phyloP scores from a whole-genome alignment of 2,113 vertebrate species.

The Rhombomys opimus region DNA sequence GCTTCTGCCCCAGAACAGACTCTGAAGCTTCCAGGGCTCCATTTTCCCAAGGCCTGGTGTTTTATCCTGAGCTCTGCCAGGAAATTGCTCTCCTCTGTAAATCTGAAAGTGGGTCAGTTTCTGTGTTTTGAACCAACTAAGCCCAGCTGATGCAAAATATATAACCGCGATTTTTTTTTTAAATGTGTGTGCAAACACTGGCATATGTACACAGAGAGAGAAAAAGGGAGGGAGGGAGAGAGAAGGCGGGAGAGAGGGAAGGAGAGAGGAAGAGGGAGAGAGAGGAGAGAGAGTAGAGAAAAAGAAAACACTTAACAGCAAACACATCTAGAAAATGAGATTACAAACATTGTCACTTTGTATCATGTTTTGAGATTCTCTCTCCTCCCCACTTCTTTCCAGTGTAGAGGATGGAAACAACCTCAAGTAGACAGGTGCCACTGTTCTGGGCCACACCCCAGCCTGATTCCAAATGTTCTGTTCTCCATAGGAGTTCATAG shows the following conservation, averaged over 20 bases:
- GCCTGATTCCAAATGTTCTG: conserved; percentile 38
- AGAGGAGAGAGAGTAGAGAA: too few relatives aligned
- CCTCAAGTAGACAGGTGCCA: background rate
- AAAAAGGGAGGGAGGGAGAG: background rate
- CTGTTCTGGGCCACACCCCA: too few relatives aligned
- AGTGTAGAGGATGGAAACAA: background rate
- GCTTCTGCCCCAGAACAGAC: background rate
- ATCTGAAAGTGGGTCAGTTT: conserved; percentile 63
- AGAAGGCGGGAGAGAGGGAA: too few relatives aligned
- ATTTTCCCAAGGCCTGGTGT: conserved; percentile 23
- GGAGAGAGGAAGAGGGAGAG: too few relatives aligned
- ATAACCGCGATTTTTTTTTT: conserved; percentile 1
- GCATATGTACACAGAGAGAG: background rate
- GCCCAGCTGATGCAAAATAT: conserved; percentile 29
- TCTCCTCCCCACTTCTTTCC: background rate
- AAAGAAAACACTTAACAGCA: background rate
- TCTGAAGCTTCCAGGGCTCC: background rate
- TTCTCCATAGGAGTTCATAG: background rate
- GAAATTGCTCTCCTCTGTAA: conserved; percentile 54
- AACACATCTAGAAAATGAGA: background rate
- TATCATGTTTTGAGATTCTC: conserved; percentile 30
- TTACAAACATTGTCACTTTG: conserved; percentile 24
- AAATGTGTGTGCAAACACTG: background rate
- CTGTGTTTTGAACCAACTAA: conserved; percentile 54
- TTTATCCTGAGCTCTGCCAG: conserved; percentile 44